These are phyloP conservation scores for Hedychridium roseum DNA, from an alignment of 2,888 invertebrate species.

Conservation along the genomic window DNA sequence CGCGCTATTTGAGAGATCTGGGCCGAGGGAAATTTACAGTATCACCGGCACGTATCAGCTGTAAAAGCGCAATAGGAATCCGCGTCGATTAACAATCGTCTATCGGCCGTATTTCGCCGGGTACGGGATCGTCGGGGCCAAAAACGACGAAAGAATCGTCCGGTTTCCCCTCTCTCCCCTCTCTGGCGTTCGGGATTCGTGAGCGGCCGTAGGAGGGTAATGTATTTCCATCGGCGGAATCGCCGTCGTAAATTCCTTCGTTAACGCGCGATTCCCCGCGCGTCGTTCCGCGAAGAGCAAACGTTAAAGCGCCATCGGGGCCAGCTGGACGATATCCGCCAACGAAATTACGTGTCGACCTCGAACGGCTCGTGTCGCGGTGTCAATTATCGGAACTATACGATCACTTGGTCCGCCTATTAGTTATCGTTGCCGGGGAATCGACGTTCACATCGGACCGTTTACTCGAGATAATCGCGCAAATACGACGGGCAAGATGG, in stretches of 20 bases:
- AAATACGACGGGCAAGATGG: too few species aligned
- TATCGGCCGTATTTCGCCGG: neutral
- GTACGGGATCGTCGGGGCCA: conserved; percentile 5
- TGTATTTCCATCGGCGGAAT: conserved; percentile 31
- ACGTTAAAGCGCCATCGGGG: conserved; percentile 21
- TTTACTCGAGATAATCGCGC: too few species aligned
- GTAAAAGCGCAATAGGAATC: conserved; percentile 30
- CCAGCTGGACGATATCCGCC: conserved; percentile 26
- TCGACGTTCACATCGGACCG: too few species aligned
- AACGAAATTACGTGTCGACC: conserved; percentile 37
- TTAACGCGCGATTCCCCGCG: conserved; percentile 22
- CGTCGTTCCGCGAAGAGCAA: conserved; percentile 16
- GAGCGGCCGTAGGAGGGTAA: too few species aligned
- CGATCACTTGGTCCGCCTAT: too few species aligned
- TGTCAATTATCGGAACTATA: conserved; percentile 27
- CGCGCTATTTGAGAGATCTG: too few species aligned
- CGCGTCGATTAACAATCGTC: conserved; percentile 28
- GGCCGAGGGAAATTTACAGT: conserved; percentile 20
- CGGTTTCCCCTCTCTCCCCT: too few species aligned
- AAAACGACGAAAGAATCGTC: neutral
- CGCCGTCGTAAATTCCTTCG: conserved; percentile 31
- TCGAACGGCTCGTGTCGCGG: conserved; percentile 20
- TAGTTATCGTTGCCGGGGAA: too few species aligned
- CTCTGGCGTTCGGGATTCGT: too few species aligned
- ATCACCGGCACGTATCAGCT: conserved; percentile 8